Evolutionary conservation across 1,140 invertebrate genomes (phyloP).

Genomic region (Maconellicoccus hirsutus): DNA sequence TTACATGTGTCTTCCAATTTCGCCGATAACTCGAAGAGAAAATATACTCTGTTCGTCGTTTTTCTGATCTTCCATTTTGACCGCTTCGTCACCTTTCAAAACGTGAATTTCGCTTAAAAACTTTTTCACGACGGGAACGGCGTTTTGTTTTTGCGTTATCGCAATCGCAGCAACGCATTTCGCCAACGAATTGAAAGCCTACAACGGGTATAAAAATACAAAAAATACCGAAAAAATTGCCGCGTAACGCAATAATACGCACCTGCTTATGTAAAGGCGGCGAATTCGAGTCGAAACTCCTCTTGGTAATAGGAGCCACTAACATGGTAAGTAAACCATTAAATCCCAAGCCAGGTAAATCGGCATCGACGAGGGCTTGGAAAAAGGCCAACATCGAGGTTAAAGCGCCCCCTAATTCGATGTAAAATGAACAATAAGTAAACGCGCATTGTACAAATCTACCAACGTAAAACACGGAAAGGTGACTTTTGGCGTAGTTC

Average conservation of each 20-base stretch:
- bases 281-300: conserved; percentile 17
- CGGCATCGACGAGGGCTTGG: conserved; percentile 70
- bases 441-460: conserved; percentile 15
- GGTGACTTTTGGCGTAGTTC: conserved; percentile 16
- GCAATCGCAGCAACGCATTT: conserved; percentile 91
- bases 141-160: conserved; percentile 58
- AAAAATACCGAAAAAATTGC: neutral
- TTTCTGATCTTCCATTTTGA: conserved; percentile 42
- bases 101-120: conserved; percentile 67
- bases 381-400: conserved; percentile 84
- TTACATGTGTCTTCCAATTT: conserved; percentile 89
- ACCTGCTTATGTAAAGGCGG: conserved; percentile 32
- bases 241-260: neutral
- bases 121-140: conserved; percentile 66
- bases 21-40: conserved; percentile 83
- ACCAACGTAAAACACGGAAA: conserved; percentile 27
- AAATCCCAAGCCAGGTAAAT: conserved; percentile 65
- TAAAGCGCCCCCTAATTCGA: conserved; percentile 64
- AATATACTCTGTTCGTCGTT: conserved; percentile 81
- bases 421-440: conserved; percentile 17
- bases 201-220: conserved; percentile 27
- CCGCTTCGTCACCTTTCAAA: neutral
- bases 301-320: conserved; percentile 44
- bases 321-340: conserved; percentile 63
- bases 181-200: conserved; percentile 83